Percentiles rank a stretch among this genome's conserved stretches.
Evolutionary conservation across 2,888 invertebrate genomes (phyloP).

Genomic region (Shargacucullia verbasci): DNA sequence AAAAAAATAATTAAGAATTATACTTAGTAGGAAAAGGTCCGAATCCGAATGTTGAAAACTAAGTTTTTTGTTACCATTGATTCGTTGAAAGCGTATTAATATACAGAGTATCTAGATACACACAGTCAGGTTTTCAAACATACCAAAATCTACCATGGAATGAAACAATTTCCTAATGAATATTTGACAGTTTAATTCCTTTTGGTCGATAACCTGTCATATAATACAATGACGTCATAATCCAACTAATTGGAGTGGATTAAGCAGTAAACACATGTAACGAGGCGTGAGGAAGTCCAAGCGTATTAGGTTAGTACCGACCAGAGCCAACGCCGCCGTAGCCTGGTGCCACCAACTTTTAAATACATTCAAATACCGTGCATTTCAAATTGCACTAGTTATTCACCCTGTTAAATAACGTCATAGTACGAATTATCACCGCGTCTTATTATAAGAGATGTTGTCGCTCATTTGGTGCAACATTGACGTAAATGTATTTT

Average conservation of each 20-base stretch:
- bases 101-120: too few relatives aligned
- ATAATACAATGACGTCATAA: constrained; percentile 39
- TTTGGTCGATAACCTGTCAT: constrained; percentile 18
- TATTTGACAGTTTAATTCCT: constrained; percentile 9
- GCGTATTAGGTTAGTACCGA: constrained; percentile 28
- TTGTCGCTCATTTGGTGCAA: too few relatives aligned
- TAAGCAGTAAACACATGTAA: constrained; percentile 38
- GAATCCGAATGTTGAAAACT: too few relatives aligned
- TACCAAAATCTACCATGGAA: constrained; percentile 7
- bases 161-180: constrained; percentile 25
- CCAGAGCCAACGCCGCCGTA: background rate
- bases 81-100: too few relatives aligned
- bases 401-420: too few relatives aligned
- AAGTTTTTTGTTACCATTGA: background rate
- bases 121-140: too few relatives aligned
- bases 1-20: too few relatives aligned
- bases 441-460: too few relatives aligned
- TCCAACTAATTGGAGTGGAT: constrained; percentile 32
- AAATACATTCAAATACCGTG: constrained; percentile 1
- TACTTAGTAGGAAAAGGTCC: too few relatives aligned
- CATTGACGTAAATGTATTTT: too few relatives aligned
- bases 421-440: too few relatives aligned
- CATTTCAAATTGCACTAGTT: too few relatives aligned
- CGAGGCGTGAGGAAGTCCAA: constrained; percentile 30
- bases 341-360: constrained; percentile 5